Conservation (phyloP, 1,140 invertebrate species). For the Lasaia peninsularis region DNA sequence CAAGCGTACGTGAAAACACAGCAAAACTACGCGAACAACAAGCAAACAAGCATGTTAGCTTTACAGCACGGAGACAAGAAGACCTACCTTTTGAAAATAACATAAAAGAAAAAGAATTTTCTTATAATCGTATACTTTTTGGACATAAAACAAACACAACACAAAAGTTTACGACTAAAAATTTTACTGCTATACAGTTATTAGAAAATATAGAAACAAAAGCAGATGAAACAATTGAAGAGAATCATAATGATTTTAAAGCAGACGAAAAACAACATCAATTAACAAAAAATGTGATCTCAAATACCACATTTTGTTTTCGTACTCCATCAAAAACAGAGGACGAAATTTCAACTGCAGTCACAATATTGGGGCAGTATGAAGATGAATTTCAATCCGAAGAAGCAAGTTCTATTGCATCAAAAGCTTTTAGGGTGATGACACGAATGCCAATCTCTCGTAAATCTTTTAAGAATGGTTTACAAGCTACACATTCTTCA, state of each 20-base stretch:
- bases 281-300: background rate
- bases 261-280: background rate
- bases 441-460: background rate
- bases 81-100: background rate
- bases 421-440: background rate
- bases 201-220: background rate
- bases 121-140: background rate
- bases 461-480: background rate
- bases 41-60: too few relatives aligned
- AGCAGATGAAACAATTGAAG: too few relatives aligned
- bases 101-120: background rate
- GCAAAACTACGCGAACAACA: background rate
- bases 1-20: background rate
- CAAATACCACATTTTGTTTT: background rate
- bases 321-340: background rate
- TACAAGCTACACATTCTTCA: background rate
- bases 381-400: slow-evolving; percentile 12
- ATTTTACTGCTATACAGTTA: background rate
- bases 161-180: background rate
- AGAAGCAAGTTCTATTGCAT: background rate
- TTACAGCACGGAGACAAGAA: background rate
- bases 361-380: background rate
- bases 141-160: background rate
- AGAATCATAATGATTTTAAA: background rate
- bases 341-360: background rate